Conservation (phyloP, 2,113 vertebrate species). For the Chloebia gouldiae region DNA sequence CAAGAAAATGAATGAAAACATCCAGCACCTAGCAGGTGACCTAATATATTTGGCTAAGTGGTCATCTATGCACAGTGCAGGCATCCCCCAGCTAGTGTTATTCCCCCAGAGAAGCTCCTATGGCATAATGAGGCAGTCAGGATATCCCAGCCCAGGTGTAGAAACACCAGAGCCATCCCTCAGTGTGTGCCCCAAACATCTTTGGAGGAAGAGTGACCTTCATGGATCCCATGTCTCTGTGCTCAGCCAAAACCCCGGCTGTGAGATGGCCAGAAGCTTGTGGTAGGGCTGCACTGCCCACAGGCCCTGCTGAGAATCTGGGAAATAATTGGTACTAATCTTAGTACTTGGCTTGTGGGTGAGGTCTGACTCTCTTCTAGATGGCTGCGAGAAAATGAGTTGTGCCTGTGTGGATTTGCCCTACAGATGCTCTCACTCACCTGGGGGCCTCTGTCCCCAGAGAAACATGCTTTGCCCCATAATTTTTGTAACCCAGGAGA, state of each 20-base stretch:
- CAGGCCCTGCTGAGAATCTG: background rate
- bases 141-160: background rate
- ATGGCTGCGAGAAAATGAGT: background rate
- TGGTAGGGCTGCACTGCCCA: background rate
- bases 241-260: background rate
- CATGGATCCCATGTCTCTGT: background rate
- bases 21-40: background rate
- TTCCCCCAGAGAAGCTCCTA: background rate
- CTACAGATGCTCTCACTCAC: background rate
- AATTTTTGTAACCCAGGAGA: slow-evolving; percentile 23
- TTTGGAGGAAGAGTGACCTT: background rate
- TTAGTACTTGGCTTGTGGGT: background rate
- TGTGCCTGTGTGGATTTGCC: background rate
- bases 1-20: background rate
- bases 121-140: background rate
- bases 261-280: background rate
- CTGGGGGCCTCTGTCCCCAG: background rate
- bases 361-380: background rate
- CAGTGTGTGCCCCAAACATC: accelerated
- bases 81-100: background rate
- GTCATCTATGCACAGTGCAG: background rate
- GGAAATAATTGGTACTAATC: background rate
- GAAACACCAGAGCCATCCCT: background rate
- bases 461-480: background rate
- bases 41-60: background rate